Evolutionary conservation across 2,113 vertebrate genomes (phyloP), one percentile per base, ranked within the genome.

Genomic region (Saccopteryx leptura): DNA sequence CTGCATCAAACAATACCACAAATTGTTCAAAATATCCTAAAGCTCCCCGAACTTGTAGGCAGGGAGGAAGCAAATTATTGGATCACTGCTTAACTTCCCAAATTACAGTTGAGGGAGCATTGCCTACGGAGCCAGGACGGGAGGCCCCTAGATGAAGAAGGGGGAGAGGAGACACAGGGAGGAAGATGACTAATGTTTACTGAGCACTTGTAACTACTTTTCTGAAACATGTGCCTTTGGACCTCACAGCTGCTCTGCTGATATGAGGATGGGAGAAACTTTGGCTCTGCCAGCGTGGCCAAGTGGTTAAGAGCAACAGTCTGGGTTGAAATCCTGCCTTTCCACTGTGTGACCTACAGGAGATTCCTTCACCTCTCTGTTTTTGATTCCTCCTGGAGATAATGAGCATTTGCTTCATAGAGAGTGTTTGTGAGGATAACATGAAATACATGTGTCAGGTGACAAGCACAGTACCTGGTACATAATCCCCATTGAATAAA

Each of bases 11-110:
- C 7, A 96, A 50, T 79, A 74, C 71, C 63, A 93, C n/a, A 84
- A 4, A 69, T 69, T 91, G n/a, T 93, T 96, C 65, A 69, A 83
- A 61, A 93, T 90, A 83, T 68, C 82, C 31, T 76, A 68, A 90
- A 90, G 19, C 17, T 89, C 54, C 50, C 75, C 86, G 96, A 23
- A 94, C 15, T 79, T 93, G 65, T 21, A 80, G 33, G 31, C 58
- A 87, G 75, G 61, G 80, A 94, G 48, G 68, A 94, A 76, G 48
- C 56, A 87, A 88, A 79, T 93, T 79, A 81, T 76, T 60, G n/a
- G 39, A 50, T 76, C 69, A 92, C 12, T 68, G 21, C 71, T 80
- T 96, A 71, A 81, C 63, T 78, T 88, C 28, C 39, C 82, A 68
- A 65, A 66, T 89, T 96, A 54, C 56, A 82, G 52, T 7, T 89